Evolutionary conservation across 2,888 invertebrate genomes (phyloP).

Genomic region (Agonopterix subpropinquella): DNA sequence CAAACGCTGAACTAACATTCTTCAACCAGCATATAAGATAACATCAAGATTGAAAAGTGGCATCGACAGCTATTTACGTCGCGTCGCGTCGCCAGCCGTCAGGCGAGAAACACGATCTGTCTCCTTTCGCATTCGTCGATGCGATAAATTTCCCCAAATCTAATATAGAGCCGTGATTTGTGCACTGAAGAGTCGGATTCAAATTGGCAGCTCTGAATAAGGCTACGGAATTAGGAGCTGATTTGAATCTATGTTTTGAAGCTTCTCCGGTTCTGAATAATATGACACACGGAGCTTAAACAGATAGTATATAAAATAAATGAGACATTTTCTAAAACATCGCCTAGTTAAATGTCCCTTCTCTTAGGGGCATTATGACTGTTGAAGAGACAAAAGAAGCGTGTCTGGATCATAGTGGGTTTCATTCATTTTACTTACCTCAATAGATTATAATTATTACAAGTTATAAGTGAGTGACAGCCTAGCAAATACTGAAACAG

Average conservation of each 20-base stretch:
- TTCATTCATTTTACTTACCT: no score
- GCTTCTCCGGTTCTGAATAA: slow-evolving; percentile 2
- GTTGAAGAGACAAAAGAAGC: no score
- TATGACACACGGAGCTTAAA: no score
- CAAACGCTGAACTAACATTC: slow-evolving; percentile 1
- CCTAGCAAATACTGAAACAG: no score
- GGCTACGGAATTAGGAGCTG: slow-evolving; percentile 17
- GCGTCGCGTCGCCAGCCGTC: slow-evolving; percentile 5
- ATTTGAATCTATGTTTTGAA: neutral
- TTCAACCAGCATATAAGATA: neutral
- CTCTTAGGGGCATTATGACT: no score
- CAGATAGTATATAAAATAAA: no score
- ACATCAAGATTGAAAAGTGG: slow-evolving; percentile 21
- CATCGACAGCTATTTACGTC: slow-evolving; percentile 18
- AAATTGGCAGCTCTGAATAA: slow-evolving; percentile 26
- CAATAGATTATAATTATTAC: no score
- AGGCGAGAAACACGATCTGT: slow-evolving; percentile 27
- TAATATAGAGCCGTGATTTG: slow-evolving; percentile 40
- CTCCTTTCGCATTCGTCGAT: slow-evolving; percentile 28
- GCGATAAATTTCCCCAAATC: slow-evolving; percentile 41
- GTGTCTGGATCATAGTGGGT: no score
- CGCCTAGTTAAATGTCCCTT: no score
- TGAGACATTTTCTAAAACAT: no score
- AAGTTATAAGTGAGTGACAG: no score
- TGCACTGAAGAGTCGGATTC: slow-evolving; percentile 26